Base-by-base conservation (phyloP, 37 sponge, comb jelly and placozoan genomes). In the Theonella swinhoei region DNA sequence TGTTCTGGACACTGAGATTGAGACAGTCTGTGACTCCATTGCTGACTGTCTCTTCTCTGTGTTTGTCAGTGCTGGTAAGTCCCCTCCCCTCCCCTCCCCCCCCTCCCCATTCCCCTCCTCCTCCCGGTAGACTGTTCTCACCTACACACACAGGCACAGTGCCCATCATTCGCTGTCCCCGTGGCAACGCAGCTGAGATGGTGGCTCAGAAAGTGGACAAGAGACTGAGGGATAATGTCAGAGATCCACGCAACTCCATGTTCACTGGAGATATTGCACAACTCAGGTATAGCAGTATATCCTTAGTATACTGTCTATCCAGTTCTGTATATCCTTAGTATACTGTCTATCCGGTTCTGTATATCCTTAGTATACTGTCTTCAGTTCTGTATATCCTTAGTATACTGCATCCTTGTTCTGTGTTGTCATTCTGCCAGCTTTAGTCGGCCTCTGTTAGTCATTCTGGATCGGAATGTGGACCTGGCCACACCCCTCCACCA, bases 151-250 rank as follows among this genome's bases (percentile, higher is more conserved):
- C 63, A 96, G 97, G 97, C 2, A 64, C 85, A 2, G 83, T 98
- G 22, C 99, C 99, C 43, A 80, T 98, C 42, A 98, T 98, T 26
- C 87, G 96, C n/a, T 98, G 99, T 68, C 96, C 99, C 22, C 73
- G 83, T 20, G 95, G 96, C 68, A 98, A 98, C 88, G 99, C 99
- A 64, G 99, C 99, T 35, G 99, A 94, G 62, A 94, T 96, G 84
- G 87, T 98, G 7, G 96, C 96, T 31, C 93, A 92, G 83, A 80
- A 62, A 11, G 61, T 96, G 42, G 97, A 96, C 83, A 96, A 94
- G 84, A 94, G 92, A 68, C 40, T 98, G 20, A 75, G 95, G 26
- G 97, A 98, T 74, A 98, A 98, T 42, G 68, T 98, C 70, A 82
- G 95, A 29, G 95, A 98, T 75, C 73, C 93, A 1, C 54, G 96